phyloP scores from a whole-genome alignment of 2,797 vertebrate species.

The Sebastes glaucus region DNA sequence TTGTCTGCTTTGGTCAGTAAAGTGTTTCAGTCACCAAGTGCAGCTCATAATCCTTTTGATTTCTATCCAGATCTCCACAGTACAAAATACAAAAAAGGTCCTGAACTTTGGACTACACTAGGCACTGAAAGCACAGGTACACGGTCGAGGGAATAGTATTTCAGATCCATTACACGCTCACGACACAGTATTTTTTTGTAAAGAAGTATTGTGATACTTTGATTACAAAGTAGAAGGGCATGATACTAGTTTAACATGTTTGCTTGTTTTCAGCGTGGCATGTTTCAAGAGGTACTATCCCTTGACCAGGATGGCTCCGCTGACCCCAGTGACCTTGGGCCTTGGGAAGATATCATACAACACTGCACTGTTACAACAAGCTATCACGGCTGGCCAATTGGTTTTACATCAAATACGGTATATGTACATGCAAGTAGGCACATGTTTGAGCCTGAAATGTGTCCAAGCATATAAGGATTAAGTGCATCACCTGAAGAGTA shows the following conservation, averaged over 20 bases:
- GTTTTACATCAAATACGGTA: constrained; percentile 1
- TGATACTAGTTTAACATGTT: neutral
- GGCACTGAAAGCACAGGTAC: constrained; percentile 75
- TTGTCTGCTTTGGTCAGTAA: constrained; percentile 61
- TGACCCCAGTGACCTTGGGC: constrained; percentile 75
- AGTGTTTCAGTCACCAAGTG: constrained; percentile 73
- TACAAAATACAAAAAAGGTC: constrained; percentile 51
- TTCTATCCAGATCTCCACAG: constrained; percentile 51
- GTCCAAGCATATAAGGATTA: neutral
- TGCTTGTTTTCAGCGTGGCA: constrained; percentile 57
- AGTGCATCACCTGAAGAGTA: neutral
- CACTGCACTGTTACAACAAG: constrained; percentile 28
- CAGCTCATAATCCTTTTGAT: constrained; percentile 49
- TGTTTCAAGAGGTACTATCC: constrained; percentile 74
- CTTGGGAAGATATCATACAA: constrained; percentile 52
- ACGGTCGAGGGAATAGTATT: constrained; percentile 73
- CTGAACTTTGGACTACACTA: constrained; percentile 70
- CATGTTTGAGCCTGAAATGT: neutral
- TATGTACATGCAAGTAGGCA: constrained; percentile 20
- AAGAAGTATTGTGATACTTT: neutral
- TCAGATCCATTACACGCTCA: constrained; percentile 69
- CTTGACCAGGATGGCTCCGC: constrained; percentile 66
- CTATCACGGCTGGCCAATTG: neutral
- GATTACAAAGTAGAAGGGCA: neutral
- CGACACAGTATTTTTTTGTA: constrained; percentile 23